Conservation (phyloP, 2,888 invertebrate genomes). For the Erebia palarica region DNA sequence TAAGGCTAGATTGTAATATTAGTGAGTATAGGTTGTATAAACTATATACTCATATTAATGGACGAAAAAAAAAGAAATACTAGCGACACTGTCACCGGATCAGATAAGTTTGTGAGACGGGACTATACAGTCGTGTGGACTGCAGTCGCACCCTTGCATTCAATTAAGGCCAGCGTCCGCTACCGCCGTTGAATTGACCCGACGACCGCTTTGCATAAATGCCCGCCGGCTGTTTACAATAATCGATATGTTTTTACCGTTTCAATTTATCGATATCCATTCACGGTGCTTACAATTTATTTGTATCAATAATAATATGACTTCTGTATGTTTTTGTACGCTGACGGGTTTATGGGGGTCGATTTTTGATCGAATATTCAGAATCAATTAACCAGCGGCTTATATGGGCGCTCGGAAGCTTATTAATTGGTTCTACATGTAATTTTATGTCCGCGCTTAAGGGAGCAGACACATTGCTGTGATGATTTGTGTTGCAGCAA, state of each 20-base stretch:
- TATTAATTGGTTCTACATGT: slow-evolving; percentile 22
- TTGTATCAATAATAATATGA: slow-evolving; percentile 74
- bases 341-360: slow-evolving; percentile 63
- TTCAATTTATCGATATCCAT: slow-evolving; percentile 79
- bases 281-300: slow-evolving; percentile 74
- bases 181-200: slow-evolving; percentile 75
- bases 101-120: too few species aligned
- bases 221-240: slow-evolving; percentile 81
- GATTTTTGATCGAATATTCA: slow-evolving; percentile 42
- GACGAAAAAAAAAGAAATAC: too few species aligned
- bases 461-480: background rate
- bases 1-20: too few species aligned
- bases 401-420: slow-evolving; percentile 15
- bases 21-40: too few species aligned
- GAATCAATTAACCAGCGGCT: slow-evolving; percentile 52
- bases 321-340: slow-evolving; percentile 72
- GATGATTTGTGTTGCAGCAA: too few species aligned
- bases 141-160: slow-evolving; percentile 45
- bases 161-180: slow-evolving; percentile 64
- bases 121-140: too few species aligned
- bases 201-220: slow-evolving; percentile 76
- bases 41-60: too few species aligned
- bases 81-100: too few species aligned
- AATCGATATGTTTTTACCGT: slow-evolving; percentile 80
- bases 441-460: slow-evolving; percentile 17